Evolutionary conservation across 2,888 invertebrate species (phyloP).

Genomic region (Leptinotarsa juncta): DNA sequence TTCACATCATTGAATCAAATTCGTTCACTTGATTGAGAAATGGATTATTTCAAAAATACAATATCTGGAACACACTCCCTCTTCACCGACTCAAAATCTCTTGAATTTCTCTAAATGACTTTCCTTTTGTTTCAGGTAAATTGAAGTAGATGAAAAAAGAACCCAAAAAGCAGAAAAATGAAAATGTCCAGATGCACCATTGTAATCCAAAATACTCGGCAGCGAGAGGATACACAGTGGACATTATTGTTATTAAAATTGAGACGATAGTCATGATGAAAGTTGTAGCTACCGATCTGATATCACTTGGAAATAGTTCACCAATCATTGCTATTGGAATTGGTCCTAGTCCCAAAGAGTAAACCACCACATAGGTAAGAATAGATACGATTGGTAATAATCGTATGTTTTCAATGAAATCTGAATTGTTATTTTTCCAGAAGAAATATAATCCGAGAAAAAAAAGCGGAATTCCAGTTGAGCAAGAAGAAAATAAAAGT

Average conservation of each 20-base stretch:
- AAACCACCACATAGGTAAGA: slow-evolving; percentile 10
- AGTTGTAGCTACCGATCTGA: slow-evolving; percentile 23
- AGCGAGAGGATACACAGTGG: slow-evolving; percentile 22
- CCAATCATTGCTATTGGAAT: slow-evolving; percentile 24
- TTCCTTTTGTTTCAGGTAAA: slow-evolving; percentile 37
- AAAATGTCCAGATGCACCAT: slow-evolving; percentile 30
- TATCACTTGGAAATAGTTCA: slow-evolving; percentile 27
- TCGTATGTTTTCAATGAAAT: slow-evolving; percentile 62
- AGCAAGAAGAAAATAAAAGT: slow-evolving; percentile 64
- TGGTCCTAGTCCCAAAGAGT: slow-evolving; percentile 29
- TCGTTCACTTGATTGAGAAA: too few species aligned
- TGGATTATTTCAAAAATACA: too few species aligned
- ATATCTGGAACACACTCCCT: too few species aligned
- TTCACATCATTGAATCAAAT: too few species aligned
- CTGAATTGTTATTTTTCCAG: slow-evolving; percentile 62
- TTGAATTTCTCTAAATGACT: slow-evolving; percentile 32
- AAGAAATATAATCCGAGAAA: slow-evolving; percentile 71
- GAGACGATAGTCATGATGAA: slow-evolving; percentile 19
- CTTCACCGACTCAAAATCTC: slow-evolving; percentile 24
- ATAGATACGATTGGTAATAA: slow-evolving; percentile 77
- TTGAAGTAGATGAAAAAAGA: slow-evolving; percentile 25
- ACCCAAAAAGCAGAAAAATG: slow-evolving; percentile 22
- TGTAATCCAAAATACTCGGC: slow-evolving; percentile 21
- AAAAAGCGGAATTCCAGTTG: slow-evolving; percentile 68
- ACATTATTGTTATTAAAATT: background rate